These are phyloP conservation scores for Vanessa atalanta DNA, from an alignment of 1,140 invertebrate genomes.

Conservation along the genomic window DNA sequence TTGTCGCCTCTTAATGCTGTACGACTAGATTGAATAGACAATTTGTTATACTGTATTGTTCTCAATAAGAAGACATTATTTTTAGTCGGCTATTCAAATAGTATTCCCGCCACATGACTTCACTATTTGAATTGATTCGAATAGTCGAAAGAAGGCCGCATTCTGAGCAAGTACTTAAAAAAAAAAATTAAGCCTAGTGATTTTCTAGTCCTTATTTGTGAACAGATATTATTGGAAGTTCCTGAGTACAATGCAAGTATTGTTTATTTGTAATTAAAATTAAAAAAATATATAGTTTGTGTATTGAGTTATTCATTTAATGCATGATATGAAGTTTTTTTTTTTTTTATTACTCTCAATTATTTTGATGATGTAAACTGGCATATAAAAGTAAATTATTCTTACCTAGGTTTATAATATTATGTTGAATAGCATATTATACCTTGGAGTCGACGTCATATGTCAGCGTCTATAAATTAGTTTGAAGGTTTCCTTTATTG, in stretches of 20 bases:
- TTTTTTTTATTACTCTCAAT: no score
- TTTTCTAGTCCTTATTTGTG: conserved; percentile 15
- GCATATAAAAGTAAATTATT: no score
- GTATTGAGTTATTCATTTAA: no score
- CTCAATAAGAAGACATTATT: conserved; percentile 13
- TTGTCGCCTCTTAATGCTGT: conserved; percentile 42
- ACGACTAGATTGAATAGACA: conserved; percentile 37
- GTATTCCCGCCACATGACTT: conserved; percentile 43
- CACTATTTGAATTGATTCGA: conserved; percentile 39
- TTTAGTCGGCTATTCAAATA: conserved; percentile 27
- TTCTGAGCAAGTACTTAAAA: conserved; percentile 32
- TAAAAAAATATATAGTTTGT: no score
- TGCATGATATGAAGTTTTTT: no score
- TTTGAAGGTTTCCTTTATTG: no score
- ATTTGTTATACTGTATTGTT: background rate
- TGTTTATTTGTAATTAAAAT: background rate
- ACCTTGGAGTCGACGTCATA: no score
- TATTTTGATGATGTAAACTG: no score
- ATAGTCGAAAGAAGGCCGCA: conserved; percentile 36
- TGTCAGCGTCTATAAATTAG: no score
- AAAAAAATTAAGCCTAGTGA: conserved; percentile 10
- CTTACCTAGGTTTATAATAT: no score
- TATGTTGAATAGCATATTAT: no score
- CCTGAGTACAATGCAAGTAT: background rate
- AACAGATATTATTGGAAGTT: background rate